Base-by-base conservation (phyloP, 2,888 invertebrate species). In the Lasius platythorax region DNA sequence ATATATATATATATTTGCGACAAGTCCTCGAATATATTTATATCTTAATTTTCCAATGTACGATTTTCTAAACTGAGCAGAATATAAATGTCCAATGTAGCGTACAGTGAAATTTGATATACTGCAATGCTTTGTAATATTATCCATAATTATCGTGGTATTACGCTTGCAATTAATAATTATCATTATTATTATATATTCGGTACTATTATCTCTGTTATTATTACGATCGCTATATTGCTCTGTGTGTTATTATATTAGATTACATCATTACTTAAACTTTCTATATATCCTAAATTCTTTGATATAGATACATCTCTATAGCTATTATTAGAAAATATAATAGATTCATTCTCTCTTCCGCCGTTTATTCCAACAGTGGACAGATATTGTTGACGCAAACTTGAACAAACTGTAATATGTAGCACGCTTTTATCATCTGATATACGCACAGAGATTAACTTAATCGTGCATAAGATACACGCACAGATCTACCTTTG, bases 401-500 rank as follows among this genome's bases (percentile, higher is more conserved):
- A 67, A 67, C 53, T 53, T 28, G 70, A 70, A 40, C 28, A 53
- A 53, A 23, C 56, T 18, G n/a, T 23, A 23, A 23, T 23, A 23
- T 23, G 23, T 46, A 3, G 53, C n/a, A 30, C 15, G 73, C 28
- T 37, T 18, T 18, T 12, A 33, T 73, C 56, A 73, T 33, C 72
- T 79, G 53, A 53, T 70, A 28, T 53, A 30, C n/a, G 74, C 74
- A 46, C 33, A 46, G 43, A 53, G 58, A 79, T 73, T 61, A 73
- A 83, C 53, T 64, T 84, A 82, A 84, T 84, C 83, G 83, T 82
- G 83, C 82, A 46, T 83, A 63, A 84, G 83, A 46, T 53, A 30
- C 53, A n/a, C 66, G 64, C 50, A 53, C 64, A 70, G 83, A 82
- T 72, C 68, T 18, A 12, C 83, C 83, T 82, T 82, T 82, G 83